Base-by-base conservation (phyloP, 2,113 vertebrate species). In the Forbesichthys papilliferus region DNA sequence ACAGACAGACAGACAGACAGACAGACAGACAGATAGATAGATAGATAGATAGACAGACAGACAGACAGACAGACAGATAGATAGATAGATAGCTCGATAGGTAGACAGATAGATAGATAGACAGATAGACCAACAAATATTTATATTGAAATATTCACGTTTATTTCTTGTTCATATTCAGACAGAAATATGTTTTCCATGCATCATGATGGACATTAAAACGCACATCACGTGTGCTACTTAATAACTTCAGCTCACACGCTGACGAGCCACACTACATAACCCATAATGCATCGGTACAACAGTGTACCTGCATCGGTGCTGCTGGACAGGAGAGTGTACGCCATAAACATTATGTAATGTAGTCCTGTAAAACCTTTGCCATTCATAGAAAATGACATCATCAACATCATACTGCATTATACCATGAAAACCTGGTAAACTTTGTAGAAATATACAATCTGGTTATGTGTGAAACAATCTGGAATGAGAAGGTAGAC, bases 181-280 rank as follows among this genome's bases (percentile, higher is more conserved):
- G 33, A 59, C 33, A 34, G 16, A 12, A 33, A 47, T 47, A 61
- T 47, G 13, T 9, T 61, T 16, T 58, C 56, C 82, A 71, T 84
- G 65, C 84, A 87, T 18, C 27, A 64, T 85, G 82, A 75, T 53
- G 66, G 77, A 79, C 84, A 75, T 36, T 68, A 71, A 79, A 63
- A 59, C 62, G 78, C 81, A 85, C 83, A 85, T 47, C 42, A 84
- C 27, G 71, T 84, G 83, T 69, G 79, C 79, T 73, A 67, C 82
- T 71, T 9, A 46, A 68, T 10, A 60, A 7, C 65, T 70, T 76
- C 78, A 72, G 76, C 74, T 66, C 57, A 34, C 62, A 52, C 69
- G 16, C 47, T 53, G 72, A 68, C 74, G 10, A 16, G 18, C 14
- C 59, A 61, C 13, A 61, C 11, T 46, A 12, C 59, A 47, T 36